Percentiles rank a stretch among this genome's conserved stretches.
Conservation (phyloP, 2,888 invertebrate species). For the Apoda limacodes region DNA sequence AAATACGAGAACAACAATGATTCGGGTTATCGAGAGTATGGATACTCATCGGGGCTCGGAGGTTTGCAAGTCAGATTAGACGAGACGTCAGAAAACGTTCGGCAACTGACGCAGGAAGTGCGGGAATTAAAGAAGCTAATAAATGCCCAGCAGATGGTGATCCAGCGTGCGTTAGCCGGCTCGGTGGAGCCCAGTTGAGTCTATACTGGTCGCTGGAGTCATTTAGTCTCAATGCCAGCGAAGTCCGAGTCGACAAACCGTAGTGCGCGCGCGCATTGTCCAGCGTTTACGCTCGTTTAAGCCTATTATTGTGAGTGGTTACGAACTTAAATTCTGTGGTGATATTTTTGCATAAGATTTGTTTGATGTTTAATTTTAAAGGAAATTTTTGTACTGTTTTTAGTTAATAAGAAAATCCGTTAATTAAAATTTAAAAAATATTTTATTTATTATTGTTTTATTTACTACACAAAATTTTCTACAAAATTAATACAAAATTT, state of each 20-base stretch:
- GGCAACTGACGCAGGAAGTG: slow-evolving; percentile 75
- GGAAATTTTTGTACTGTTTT: no score
- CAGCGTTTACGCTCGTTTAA: slow-evolving; percentile 34
- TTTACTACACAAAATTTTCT: no score
- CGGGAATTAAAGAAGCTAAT: slow-evolving; percentile 74
- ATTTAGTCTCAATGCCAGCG: slow-evolving; percentile 64
- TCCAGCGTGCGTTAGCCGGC: slow-evolving; percentile 58
- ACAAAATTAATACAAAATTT: no score
- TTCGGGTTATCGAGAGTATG: slow-evolving; percentile 61
- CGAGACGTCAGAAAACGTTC: slow-evolving; percentile 76
- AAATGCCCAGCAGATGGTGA: slow-evolving; percentile 61
- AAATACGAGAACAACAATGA: slow-evolving; percentile 74
- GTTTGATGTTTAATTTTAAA: no score
- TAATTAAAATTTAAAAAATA: no score
- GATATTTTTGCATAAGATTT: no score
- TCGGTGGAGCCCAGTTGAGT: slow-evolving; percentile 56
- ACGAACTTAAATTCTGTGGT: slow-evolving; percentile 48
- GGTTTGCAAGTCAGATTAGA: slow-evolving; percentile 74
- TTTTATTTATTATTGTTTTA: no score
- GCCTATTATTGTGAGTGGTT: slow-evolving; percentile 34
- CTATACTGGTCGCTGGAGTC: slow-evolving; percentile 48
- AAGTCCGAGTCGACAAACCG: slow-evolving; percentile 63
- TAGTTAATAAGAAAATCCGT: no score
- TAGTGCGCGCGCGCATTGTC: slow-evolving; percentile 38
- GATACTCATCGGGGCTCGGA: slow-evolving; percentile 67